A percentile compares a stretch with the other conserved stretches of the same genome.
Conservation (phyloP, 1,140 invertebrate genomes). For the Battus philenor region DNA sequence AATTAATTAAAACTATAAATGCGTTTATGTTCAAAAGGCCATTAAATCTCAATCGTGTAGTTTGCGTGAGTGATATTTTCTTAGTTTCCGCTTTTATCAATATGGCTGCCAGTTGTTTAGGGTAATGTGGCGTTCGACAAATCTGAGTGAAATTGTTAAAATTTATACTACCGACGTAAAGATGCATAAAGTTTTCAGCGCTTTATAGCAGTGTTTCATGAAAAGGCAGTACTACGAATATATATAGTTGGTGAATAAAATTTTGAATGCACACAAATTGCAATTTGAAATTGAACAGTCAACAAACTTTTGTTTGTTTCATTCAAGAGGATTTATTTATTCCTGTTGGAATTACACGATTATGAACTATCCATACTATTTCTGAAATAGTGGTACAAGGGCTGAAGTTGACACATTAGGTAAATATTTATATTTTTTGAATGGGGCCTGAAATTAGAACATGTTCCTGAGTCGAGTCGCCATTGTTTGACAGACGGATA, state of each 20-base stretch:
- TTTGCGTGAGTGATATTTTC: conserved; percentile 24
- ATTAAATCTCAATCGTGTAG: conserved; percentile 14
- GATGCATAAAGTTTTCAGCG: conserved; percentile 68
- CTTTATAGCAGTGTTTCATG: conserved; percentile 72
- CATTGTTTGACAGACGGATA: conserved; percentile 72
- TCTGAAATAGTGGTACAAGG: conserved; percentile 64
- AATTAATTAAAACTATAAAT: conserved; percentile 9
- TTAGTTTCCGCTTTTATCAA: conserved; percentile 68
- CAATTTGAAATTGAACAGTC: conserved; percentile 71
- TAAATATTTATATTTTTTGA: conserved; percentile 52
- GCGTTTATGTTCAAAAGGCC: conserved; percentile 3
- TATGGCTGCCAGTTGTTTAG: conserved; percentile 76
- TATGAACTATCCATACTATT: conserved; percentile 65
- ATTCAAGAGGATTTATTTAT: conserved; percentile 62
- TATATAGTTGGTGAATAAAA: conserved; percentile 64
- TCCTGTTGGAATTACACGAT: conserved; percentile 55
- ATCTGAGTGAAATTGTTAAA: conserved; percentile 71
- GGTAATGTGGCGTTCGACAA: conserved; percentile 76
- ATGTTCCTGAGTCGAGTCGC: conserved; percentile 67
- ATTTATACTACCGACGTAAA: conserved; percentile 66
- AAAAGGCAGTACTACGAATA: conserved; percentile 52
- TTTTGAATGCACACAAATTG: conserved; percentile 61
- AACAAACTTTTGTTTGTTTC: conserved; percentile 77
- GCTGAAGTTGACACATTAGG: conserved; percentile 66
- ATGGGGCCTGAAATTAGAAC: conserved; percentile 48